These are phyloP conservation scores for Achlya flavicornis DNA, from an alignment of 2,888 invertebrate genomes.

Conservation along the genomic window DNA sequence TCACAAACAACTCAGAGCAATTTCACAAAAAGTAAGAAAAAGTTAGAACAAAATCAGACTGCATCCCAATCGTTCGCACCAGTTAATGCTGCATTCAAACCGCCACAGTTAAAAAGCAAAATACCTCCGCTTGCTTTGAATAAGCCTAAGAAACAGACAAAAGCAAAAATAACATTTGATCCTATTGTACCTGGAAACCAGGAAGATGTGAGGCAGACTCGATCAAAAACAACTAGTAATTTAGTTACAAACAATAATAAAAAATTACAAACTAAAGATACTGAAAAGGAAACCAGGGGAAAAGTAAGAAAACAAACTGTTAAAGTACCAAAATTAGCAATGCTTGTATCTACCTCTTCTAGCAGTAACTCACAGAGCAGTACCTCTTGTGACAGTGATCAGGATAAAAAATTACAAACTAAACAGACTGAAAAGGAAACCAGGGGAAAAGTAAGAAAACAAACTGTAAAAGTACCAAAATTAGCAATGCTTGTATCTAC, in stretches of 20 bases:
- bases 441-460: not conserved
- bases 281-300: not conserved
- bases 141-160: slow-evolving; percentile 39
- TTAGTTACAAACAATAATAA: slow-evolving; percentile 25
- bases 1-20: slow-evolving; percentile 53
- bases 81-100: slow-evolving; percentile 76
- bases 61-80: slow-evolving; percentile 78
- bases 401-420: slow-evolving; percentile 16
- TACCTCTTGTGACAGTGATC: not conserved
- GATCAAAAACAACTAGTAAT: slow-evolving; percentile 28
- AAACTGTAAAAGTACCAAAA: slow-evolving; percentile 25
- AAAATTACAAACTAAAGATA: slow-evolving; percentile 18
- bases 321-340: slow-evolving; percentile 25
- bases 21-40: slow-evolving; percentile 18
- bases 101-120: slow-evolving; percentile 64
- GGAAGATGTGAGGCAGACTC: slow-evolving; percentile 24
- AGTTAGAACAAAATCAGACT: slow-evolving; percentile 17
- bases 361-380: slow-evolving; percentile 33
- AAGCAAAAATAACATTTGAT: slow-evolving; percentile 43
- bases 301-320: slow-evolving; percentile 16
- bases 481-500: slow-evolving; percentile 25
- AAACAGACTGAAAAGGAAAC: slow-evolving; percentile 18
- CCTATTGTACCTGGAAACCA: slow-evolving; percentile 36
- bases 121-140: slow-evolving; percentile 45
- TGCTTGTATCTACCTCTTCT: slow-evolving; percentile 34